Evolutionary conservation across 2,888 invertebrate genomes (phyloP).

Genomic region (Pteria penguin): DNA sequence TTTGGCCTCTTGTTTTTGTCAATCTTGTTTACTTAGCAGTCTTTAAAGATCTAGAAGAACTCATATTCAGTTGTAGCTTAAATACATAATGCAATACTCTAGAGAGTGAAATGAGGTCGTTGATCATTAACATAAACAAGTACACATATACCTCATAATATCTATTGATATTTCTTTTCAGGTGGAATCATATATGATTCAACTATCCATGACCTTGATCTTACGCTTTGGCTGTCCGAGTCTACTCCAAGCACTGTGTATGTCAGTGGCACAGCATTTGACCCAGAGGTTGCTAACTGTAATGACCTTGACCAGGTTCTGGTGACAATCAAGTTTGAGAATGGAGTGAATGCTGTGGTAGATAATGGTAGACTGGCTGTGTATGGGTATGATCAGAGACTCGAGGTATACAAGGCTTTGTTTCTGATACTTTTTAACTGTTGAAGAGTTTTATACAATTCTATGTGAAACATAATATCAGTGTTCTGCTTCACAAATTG

Average conservation of each 20-base stretch:
- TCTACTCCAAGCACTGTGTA: conserved; percentile 84
- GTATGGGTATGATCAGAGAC: conserved; percentile 86
- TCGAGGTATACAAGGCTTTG: conserved; percentile 81
- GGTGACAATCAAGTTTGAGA: conserved; percentile 84
- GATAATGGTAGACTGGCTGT: conserved; percentile 84
- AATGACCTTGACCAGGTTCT: conserved; percentile 85
- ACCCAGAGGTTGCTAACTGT: conserved; percentile 84
- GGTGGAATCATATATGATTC: conserved; percentile 87
- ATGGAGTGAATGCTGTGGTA: conserved; percentile 84
- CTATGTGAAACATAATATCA: too few relatives aligned
- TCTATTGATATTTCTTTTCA: conserved; percentile 34
- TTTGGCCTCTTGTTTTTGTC: too few relatives aligned
- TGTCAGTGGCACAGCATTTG: conserved; percentile 82
- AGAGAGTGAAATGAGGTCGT: too few relatives aligned
- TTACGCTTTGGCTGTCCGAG: conserved; percentile 84
- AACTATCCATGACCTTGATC: conserved; percentile 86
- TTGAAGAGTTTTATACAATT: not conserved
- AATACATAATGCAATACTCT: too few relatives aligned
- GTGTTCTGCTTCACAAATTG: too few relatives aligned
- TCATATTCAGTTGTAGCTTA: too few relatives aligned
- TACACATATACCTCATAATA: too few relatives aligned
- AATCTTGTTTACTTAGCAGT: too few relatives aligned
- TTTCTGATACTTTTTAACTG: not conserved
- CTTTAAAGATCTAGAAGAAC: too few relatives aligned
- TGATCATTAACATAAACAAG: too few relatives aligned